Base-by-base conservation (phyloP, 1,140 invertebrate species). In the Pachyrhynchus sulphureomaculatus region DNA sequence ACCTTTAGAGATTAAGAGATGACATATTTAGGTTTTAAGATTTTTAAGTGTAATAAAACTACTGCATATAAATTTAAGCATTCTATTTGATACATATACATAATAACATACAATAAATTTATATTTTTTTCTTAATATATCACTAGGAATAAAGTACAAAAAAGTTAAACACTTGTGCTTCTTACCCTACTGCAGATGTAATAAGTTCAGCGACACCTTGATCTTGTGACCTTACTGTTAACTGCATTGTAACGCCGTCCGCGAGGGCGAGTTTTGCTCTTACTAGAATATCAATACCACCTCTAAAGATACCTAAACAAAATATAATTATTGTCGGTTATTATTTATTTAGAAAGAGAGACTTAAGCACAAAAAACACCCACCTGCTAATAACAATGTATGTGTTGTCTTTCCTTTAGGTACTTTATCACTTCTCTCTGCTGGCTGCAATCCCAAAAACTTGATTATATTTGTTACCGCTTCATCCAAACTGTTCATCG, bases 271-370 rank as follows among this genome's bases (percentile, higher is more conserved):
- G 73, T 73, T 93, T 90, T 6, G 93, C 90, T 51, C 88, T 79
- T 0, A 96, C 93, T 13, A 99, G 76, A 21, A 98, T 87, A 62
- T 97, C 93, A 52, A 90, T 86, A 0, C 93, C 93, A 5, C 93
- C 94, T 36, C 95, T 83, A 72, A 93, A 95, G 0, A 94, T 83
- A 33, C 93, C 90, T 83, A 75, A 52, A 72, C 77, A 53, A 47
- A 70, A 39, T 1, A 17, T 1, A 6, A 17, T 13, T 18, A 52
- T 2, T n/a, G n/a, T n/a, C n/a, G n/a, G n/a, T n/a, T n/a, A n/a
- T n/a, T n/a, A n/a, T n/a, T n/a, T n/a, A n/a, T n/a, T n/a, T n/a
- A n/a, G n/a, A n/a, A n/a, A n/a, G n/a, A n/a, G n/a, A n/a, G n/a
- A n/a, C n/a, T n/a, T n/a, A n/a, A n/a, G n/a, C n/a, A n/a, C n/a